These are phyloP conservation scores for Empidonax traillii DNA, from an alignment of 2,113 vertebrate genomes.

Conservation along the genomic window DNA sequence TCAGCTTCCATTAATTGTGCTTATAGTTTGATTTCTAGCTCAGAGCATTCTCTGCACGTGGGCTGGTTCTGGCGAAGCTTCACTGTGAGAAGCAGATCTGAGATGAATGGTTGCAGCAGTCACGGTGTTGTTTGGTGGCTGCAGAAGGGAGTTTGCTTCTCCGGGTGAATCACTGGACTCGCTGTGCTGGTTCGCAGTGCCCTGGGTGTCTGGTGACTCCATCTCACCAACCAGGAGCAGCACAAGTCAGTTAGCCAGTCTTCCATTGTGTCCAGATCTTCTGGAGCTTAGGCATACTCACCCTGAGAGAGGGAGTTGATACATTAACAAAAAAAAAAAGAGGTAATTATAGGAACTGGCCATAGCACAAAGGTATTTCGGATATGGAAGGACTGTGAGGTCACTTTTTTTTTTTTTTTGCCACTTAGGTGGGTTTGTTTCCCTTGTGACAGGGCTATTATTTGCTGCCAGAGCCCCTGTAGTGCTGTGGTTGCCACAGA, in stretches of 20 bases:
- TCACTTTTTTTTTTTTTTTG: background rate
- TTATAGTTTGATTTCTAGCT: background rate
- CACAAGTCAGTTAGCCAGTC: background rate
- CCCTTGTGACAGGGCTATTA: background rate
- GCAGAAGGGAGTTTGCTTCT: background rate
- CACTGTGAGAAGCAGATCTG: fast-evolving
- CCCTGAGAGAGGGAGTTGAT: background rate
- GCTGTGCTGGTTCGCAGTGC: background rate
- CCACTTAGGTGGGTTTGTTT: background rate
- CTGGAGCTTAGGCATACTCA: background rate
- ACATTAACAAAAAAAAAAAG: no score
- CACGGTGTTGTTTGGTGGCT: background rate
- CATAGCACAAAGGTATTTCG: background rate
- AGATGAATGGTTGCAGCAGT: fast-evolving
- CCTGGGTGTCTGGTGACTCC: background rate
- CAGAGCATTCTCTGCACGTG: fast-evolving
- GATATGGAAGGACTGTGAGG: fast-evolving
- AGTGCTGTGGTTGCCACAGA: background rate
- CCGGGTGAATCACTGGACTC: background rate
- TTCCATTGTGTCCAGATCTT: background rate
- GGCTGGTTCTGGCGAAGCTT: background rate
- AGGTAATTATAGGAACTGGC: background rate
- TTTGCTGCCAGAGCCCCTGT: background rate
- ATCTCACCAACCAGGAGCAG: background rate
- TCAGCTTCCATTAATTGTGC: background rate